Base-by-base conservation (phyloP, 2,113 vertebrate species). In the Corythoichthys intestinalis region DNA sequence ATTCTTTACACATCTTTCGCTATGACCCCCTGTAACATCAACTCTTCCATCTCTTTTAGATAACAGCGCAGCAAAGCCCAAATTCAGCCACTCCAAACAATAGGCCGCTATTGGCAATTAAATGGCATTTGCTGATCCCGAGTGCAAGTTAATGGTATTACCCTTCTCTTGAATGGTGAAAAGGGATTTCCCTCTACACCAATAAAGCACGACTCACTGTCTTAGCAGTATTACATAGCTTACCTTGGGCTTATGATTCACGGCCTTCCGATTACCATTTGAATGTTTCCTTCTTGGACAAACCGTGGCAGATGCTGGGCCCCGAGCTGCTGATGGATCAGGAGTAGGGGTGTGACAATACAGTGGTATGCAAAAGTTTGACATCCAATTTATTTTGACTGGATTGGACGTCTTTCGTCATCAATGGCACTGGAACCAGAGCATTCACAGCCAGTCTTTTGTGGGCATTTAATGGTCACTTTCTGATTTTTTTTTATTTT, bases 151-250 rank as follows among this genome's bases (percentile, higher is more conserved):
- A 92, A 93, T 92, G 88, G 91, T 83, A 92, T 93, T 93, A 93
- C 88, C 84, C 91, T 88, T 91, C 86, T 76, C 67, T 79, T 93
- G 90, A 93, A 93, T 92, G 85, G 91, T 82, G 46, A 87, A 80
- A 89, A 90, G 79, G 92, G 91, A 93, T 92, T 92, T 91, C 76
- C 86, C 87, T 87, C 86, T 88, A 77, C 87, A 89, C 90, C 89
- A 91, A 92, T 91, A 91, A 92, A 91, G 88, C 91, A 81, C 83
- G 83, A 90, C 89, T 91, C 90, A 92, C 90, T 90, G 84, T 92
- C 91, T 92, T 91, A 93, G 89, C 86, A 90, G 91, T 86, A 92
- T 93, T 92, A 93, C 88, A 91, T 92, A 91, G 91, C 92, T 92
- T 92, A 92, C 92, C 91, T 91, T 89, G 77, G 87, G 91, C 91